Evolutionary conservation across 2,888 invertebrate genomes (phyloP).

Genomic region (Allacma fusca): DNA sequence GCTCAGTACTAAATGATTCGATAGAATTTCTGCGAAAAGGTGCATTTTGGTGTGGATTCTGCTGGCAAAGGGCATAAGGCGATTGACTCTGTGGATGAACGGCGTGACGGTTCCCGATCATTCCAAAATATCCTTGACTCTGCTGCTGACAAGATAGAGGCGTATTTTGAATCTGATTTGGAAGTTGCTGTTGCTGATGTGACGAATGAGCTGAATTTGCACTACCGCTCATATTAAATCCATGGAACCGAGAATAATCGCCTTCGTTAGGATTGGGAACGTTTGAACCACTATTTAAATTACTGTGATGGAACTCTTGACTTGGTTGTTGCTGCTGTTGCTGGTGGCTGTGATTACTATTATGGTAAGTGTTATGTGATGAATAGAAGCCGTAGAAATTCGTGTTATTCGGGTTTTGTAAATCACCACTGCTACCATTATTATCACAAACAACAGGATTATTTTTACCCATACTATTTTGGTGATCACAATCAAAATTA

Average conservation of each 20-base stretch:
- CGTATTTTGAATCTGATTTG: slow-evolving; percentile 13
- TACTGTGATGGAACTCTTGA: slow-evolving; percentile 35
- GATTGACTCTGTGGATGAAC: slow-evolving; percentile 36
- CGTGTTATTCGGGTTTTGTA: slow-evolving; percentile 19
- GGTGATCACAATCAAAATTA: slow-evolving; percentile 26
- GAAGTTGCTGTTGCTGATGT: slow-evolving; percentile 2
- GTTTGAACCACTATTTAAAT: slow-evolving; percentile 27
- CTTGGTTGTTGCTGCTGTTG: slow-evolving; percentile 20
- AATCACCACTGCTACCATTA: slow-evolving; percentile 19
- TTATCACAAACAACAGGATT: slow-evolving; percentile 26
- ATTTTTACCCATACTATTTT: slow-evolving; percentile 35
- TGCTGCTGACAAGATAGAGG: slow-evolving; percentile 33
- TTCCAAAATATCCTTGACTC: slow-evolving; percentile 40
- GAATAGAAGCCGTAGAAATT: slow-evolving; percentile 36
- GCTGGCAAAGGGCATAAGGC: slow-evolving; percentile 41
- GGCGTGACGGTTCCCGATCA: slow-evolving; percentile 28
- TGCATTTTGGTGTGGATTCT: slow-evolving; percentile 43
- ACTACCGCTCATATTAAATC: slow-evolving; percentile 25
- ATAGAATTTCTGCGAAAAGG: slow-evolving; percentile 60
- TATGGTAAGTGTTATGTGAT: slow-evolving; percentile 31
- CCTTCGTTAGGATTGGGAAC: slow-evolving; percentile 28
- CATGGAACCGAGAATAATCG: slow-evolving; percentile 41
- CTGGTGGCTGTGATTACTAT: slow-evolving; percentile 24
- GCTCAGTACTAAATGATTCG: slow-evolving; percentile 60
- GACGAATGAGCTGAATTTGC: slow-evolving; percentile 14